A percentile compares a stretch with the other conserved stretches of the same genome.
phyloP scores from a whole-genome alignment of 2,113 vertebrate species.

The Cyanoramphus novaezelandiae region DNA sequence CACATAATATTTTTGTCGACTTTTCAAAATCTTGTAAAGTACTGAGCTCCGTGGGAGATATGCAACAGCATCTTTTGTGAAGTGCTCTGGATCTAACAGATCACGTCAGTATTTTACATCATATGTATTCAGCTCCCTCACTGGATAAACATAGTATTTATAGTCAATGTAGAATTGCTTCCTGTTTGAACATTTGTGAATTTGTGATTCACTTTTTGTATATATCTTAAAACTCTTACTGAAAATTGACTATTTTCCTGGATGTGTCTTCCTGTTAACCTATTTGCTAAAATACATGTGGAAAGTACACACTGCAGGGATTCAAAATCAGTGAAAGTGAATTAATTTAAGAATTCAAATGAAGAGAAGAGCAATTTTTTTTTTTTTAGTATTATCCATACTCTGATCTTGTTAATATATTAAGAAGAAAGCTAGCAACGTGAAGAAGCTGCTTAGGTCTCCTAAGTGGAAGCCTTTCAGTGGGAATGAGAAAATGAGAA shows the following conservation, averaged over 20 bases:
- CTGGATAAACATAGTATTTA: not conserved
- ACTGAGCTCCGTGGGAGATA: not conserved
- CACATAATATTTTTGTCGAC: not conserved
- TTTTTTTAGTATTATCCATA: not conserved
- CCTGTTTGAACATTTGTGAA: not conserved
- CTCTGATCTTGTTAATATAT: not conserved
- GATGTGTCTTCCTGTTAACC: not conserved
- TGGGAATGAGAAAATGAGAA: not conserved
- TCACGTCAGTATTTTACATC: not conserved
- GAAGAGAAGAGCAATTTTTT: not conserved
- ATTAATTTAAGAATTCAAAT: slow-evolving; percentile 18
- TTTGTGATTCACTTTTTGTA: not conserved
- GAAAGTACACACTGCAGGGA: not conserved
- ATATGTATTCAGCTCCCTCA: not conserved
- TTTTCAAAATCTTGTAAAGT: not conserved
- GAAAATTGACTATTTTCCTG: not conserved
- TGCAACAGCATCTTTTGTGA: not conserved
- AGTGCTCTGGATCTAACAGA: not conserved
- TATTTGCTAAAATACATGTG: not conserved
- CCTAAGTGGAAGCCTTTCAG: not conserved
- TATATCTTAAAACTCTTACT: not conserved
- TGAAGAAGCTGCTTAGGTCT: not conserved
- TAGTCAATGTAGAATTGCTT: not conserved
- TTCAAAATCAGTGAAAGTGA: slow-evolving; percentile 9
- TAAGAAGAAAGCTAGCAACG: not conserved